Evolutionary conservation across 2,113 vertebrate species (phyloP), one percentile per base, ranked within the genome.

Genomic region (Bagarius yarrelli): DNA sequence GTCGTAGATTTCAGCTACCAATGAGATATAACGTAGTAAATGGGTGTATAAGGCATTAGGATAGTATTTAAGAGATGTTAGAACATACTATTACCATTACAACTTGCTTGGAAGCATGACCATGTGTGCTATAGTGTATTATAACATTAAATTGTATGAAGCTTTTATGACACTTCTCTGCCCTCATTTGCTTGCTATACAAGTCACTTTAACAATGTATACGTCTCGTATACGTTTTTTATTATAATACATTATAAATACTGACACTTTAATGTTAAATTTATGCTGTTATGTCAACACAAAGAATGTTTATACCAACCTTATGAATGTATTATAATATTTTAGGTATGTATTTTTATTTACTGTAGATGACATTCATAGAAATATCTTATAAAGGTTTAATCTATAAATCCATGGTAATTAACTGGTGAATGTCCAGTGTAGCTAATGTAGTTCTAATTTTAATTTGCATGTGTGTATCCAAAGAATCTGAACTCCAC

Each of bases 401-500:
- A 19, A 19, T 32, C 36, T 40, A 40, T 6, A 6, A 40, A 40
- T 40, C 36, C 8, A 40, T 3, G 36, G 36, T 40, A 3, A 40
- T 40, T 40, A 40, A 40, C 8, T 40, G 36, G 36, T 8, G 3
- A 4, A 4, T 3, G 3, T 40, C 8, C 36, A 40, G 8, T 40
- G 3, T 40, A 4, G 3, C 36, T 81, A n/a, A n/a, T n/a, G n/a
- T n/a, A n/a, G n/a, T n/a, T n/a, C n/a, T n/a, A n/a, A n/a, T n/a
- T n/a, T n/a, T n/a, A n/a, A 53, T 25, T 50, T 71, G 25, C 11
- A 21, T 74, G 25, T 79, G 13, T 76, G 21, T 71, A 30, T 67
- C 15, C 73, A 40, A 60, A 98, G 97, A 98, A 98, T 87, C 90
- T 98, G 89, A 98, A 98, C 93, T 96, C 96, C 90, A 94, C 95